phyloP scores from a whole-genome alignment of 2,888 invertebrate genomes.

The Elmis aenea region DNA sequence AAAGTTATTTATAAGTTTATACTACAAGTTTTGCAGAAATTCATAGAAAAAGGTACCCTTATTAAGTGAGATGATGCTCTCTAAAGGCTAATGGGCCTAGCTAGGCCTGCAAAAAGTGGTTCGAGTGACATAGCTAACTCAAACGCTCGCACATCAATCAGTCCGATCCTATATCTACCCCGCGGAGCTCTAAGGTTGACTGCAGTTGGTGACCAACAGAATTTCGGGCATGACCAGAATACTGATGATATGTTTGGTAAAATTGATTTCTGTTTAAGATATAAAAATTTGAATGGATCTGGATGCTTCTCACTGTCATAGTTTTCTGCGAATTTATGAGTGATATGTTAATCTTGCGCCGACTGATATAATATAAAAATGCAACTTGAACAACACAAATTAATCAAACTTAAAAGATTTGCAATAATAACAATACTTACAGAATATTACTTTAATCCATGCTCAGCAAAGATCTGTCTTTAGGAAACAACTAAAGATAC shows the following conservation, averaged over 20 bases:
- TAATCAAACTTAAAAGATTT: too few relatives aligned
- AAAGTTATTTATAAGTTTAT: constrained; percentile 7
- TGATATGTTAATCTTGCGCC: constrained; percentile 12
- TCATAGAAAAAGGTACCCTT: constrained; percentile 23
- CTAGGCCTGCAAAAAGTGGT: constrained; percentile 29
- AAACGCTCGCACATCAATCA: constrained; percentile 30
- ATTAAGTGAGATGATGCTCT: constrained; percentile 25
- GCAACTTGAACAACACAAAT: too few relatives aligned
- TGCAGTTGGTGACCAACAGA: constrained; percentile 27
- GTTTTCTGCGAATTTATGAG: constrained; percentile 14
- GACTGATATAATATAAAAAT: too few relatives aligned
- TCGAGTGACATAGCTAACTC: constrained; percentile 24
- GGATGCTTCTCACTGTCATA: constrained; percentile 14
- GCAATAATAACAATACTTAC: too few relatives aligned
- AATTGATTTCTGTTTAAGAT: constrained; percentile 19
- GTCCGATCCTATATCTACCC: constrained; percentile 18
- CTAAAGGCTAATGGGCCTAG: constrained; percentile 26
- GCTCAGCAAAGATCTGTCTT: too few relatives aligned
- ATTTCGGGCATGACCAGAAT: constrained; percentile 24
- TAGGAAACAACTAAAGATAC: too few relatives aligned
- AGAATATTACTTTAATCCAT: too few relatives aligned
- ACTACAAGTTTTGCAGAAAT: constrained; percentile 21
- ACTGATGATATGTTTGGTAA: constrained; percentile 12
- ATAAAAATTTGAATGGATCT: constrained; percentile 16
- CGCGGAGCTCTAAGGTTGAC: constrained; percentile 11